Percentiles rank a stretch among this genome's conserved stretches.
phyloP scores from a whole-genome alignment of 2,888 invertebrate genomes.

The Tiliacea citrago region DNA sequence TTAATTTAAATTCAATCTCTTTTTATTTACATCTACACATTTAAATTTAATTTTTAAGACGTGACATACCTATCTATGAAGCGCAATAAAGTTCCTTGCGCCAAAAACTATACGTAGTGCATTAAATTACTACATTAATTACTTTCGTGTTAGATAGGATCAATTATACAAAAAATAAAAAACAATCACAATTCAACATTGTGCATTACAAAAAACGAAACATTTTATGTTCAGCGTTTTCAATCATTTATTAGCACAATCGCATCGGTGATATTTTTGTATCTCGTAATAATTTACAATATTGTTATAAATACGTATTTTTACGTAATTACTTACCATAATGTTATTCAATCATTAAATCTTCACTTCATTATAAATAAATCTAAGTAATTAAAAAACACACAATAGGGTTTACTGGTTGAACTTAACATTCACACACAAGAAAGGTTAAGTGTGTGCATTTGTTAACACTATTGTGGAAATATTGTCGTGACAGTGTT shows the following conservation, averaged over 20 bases:
- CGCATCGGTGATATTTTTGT: conserved; percentile 31
- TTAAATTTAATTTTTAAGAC: conserved; percentile 15
- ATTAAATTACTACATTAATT: background rate
- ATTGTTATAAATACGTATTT: conserved; percentile 29
- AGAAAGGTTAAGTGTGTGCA: conserved; percentile 69
- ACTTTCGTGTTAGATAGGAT: background rate
- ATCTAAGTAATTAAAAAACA: conserved; percentile 55
- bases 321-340: conserved; percentile 39
- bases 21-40: conserved; percentile 1
- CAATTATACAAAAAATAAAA: background rate
- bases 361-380: conserved; percentile 51
- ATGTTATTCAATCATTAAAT: conserved; percentile 53
- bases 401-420: conserved; percentile 60
- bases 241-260: conserved; percentile 37
- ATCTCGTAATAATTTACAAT: conserved; percentile 45
- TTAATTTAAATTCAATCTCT: conserved; percentile 45
- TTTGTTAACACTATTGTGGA: conserved; percentile 63
- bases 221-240: conserved; percentile 8
- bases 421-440: conserved; percentile 60
- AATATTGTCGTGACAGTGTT: conserved; percentile 66
- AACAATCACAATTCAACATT: background rate
- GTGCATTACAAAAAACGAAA: conserved; percentile 10
- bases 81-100: conserved; percentile 3
- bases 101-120: background rate
- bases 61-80: conserved; percentile 8